Percentiles rank a stretch among this genome's conserved stretches.
Conservation (phyloP, 2,113 vertebrate species). For the Oryzias curvinotus region DNA sequence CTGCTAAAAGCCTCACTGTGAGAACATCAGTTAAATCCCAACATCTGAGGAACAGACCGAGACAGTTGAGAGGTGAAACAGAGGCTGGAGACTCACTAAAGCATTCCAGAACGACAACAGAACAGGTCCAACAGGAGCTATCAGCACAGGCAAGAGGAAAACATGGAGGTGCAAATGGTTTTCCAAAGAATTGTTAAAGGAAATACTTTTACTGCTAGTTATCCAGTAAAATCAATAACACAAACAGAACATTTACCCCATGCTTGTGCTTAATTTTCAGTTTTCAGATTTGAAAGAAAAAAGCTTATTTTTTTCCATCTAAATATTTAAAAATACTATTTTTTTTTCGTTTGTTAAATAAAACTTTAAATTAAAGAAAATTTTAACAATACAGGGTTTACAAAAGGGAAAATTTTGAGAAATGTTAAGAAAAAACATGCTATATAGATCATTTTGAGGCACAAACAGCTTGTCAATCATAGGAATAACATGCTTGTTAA, state of each 20-base stretch:
- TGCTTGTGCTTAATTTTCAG: too few species aligned
- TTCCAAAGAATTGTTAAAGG: background rate
- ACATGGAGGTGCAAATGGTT: background rate
- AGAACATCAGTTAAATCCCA: constrained; percentile 58
- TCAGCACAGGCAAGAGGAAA: background rate
- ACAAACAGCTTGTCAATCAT: too few species aligned
- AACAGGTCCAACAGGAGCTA: background rate
- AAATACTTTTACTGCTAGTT: background rate
- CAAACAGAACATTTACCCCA: background rate
- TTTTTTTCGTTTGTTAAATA: too few species aligned
- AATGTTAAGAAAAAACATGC: too few species aligned
- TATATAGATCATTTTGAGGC: too few species aligned
- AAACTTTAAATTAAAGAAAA: too few species aligned
- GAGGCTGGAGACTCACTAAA: constrained; percentile 36
- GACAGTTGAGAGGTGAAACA: constrained; percentile 49
- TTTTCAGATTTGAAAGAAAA: too few species aligned
- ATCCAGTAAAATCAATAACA: background rate
- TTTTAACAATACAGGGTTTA: too few species aligned
- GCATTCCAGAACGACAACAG: constrained; percentile 47
- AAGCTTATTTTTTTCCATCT: too few species aligned
- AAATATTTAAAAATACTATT: too few species aligned
- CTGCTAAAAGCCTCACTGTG: constrained; percentile 71
- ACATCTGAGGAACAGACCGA: constrained; percentile 43
- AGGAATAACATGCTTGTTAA: too few species aligned
- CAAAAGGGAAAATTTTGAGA: too few species aligned